phyloP scores from a whole-genome alignment of 2,888 invertebrate species.

The Marronus borbonicus region DNA sequence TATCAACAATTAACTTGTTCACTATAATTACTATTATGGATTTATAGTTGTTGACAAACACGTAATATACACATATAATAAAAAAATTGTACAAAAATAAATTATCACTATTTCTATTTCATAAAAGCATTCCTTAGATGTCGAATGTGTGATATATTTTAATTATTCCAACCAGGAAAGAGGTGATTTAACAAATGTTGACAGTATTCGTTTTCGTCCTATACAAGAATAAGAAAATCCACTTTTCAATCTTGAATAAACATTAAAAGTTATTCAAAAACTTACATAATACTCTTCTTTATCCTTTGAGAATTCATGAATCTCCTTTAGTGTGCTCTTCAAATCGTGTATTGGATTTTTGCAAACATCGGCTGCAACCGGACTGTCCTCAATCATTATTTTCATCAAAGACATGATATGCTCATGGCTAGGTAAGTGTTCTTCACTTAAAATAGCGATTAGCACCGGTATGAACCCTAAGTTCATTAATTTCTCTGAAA shows the following conservation, averaged over 20 bases:
- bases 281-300: conserved; percentile 69
- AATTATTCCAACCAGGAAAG: conserved; percentile 39
- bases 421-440: conserved; percentile 69
- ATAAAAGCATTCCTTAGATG: conserved; percentile 32
- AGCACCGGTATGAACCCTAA: conserved; percentile 63
- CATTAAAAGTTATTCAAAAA: conserved; percentile 36
- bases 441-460: conserved; percentile 60
- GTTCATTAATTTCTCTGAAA: conserved; percentile 62
- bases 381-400: conserved; percentile 69
- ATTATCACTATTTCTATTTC: conserved; percentile 17
- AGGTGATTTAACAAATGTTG: conserved; percentile 54
- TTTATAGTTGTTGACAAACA: conserved; percentile 13
- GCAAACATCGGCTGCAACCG: conserved; percentile 68
- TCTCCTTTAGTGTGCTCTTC: conserved; percentile 65
- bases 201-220: conserved; percentile 60
- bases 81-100: conserved; percentile 44
- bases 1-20: conserved; percentile 17
- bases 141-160: background rate
- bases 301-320: conserved; percentile 66
- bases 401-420: conserved; percentile 72
- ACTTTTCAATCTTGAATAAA: background rate
- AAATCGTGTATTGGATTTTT: conserved; percentile 69
- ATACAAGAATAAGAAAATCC: conserved; percentile 45
- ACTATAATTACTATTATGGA: conserved; percentile 30
- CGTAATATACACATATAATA: conserved; percentile 24